Conservation (phyloP, 2,797 vertebrate genomes). For the Melanotaenia boesemani region DNA sequence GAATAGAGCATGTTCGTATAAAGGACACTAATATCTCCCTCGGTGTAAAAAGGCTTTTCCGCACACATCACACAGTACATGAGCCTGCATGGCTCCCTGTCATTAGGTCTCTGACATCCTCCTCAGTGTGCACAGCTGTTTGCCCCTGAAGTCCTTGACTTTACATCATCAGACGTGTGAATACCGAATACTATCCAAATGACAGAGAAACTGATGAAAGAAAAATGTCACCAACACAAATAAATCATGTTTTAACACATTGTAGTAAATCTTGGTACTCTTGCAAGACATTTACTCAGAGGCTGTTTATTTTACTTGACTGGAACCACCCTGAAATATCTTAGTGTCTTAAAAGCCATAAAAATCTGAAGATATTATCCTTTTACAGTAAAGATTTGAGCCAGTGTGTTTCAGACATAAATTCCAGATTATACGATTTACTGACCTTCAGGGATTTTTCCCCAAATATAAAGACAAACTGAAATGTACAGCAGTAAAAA, state of each 20-base stretch:
- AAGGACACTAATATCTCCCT: not conserved
- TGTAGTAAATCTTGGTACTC: not conserved
- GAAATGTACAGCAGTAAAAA: not conserved
- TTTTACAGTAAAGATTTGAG: not conserved
- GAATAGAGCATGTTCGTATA: not conserved
- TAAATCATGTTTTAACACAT: not conserved
- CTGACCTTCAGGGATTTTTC: not conserved
- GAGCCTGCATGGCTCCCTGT: not conserved
- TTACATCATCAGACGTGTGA: slow-evolving; percentile 28
- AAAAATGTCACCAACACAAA: not conserved
- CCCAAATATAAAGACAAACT: not conserved
- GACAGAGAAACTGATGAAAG: not conserved
- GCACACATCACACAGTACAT: not conserved
- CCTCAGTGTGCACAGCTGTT: slow-evolving; percentile 21
- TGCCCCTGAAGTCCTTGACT: slow-evolving; percentile 21
- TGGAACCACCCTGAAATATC: not conserved
- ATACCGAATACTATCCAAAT: slow-evolving; percentile 6
- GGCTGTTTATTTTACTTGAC: not conserved
- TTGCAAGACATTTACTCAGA: not conserved
- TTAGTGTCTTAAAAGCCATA: not conserved
- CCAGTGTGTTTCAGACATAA: too few species aligned
- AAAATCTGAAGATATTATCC: not conserved
- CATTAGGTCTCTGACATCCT: slow-evolving; percentile 16
- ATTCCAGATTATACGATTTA: not conserved
- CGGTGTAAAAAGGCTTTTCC: not conserved